Evolutionary conservation across 2,888 invertebrate species (phyloP), one percentile per base, ranked within the genome.

Genomic region (Leucania comma): DNA sequence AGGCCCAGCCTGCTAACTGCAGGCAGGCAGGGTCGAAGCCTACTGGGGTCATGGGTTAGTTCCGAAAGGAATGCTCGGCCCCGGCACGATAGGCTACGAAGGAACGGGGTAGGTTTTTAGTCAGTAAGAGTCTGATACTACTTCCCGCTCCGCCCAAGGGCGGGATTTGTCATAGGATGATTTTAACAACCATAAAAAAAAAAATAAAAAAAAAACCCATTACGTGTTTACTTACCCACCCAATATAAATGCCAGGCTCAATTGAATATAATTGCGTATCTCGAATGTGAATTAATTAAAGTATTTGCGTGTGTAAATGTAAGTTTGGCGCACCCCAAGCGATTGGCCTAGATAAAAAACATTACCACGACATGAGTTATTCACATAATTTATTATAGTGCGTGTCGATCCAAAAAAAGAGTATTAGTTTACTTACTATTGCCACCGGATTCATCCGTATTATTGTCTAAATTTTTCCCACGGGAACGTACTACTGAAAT

Each of bases 261-360:
- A 51, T 24, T 53, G 9, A 32, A 2, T 29, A 12, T 29, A 42
- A 74, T 50, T 50, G 1, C 75, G 17, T 38, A 12, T 9, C 5
- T 24, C 22, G 29, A n/a, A 66, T 5, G 10, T 38, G 8, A 6
- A 56, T 48, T 54, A 48, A 48, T 53, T n/a, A 26, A 38, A 35
- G 5, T 3, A 29, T 17, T 32, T n/a, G 20, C 67, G 68, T 38
- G 67, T 14, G 54, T 38, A 29, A 46, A 22, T 5, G 17, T 35
- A n/a, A 38, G 48, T 17, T 42, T 68, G 69, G 10, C 77, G 56
- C 72, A 50, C 68, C 77, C 54, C 29, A 6, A 9, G 20, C 32
- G 14, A n/a, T 22, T 24, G 51, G 8, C 46, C 42, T 68, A 50
- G 20, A 29, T 50, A 22, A 76, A n/a, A 50, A 76, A 67, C 14